Evolutionary conservation across 2,113 vertebrate genomes (phyloP).

Genomic region (Cyprinodon tularosa): DNA sequence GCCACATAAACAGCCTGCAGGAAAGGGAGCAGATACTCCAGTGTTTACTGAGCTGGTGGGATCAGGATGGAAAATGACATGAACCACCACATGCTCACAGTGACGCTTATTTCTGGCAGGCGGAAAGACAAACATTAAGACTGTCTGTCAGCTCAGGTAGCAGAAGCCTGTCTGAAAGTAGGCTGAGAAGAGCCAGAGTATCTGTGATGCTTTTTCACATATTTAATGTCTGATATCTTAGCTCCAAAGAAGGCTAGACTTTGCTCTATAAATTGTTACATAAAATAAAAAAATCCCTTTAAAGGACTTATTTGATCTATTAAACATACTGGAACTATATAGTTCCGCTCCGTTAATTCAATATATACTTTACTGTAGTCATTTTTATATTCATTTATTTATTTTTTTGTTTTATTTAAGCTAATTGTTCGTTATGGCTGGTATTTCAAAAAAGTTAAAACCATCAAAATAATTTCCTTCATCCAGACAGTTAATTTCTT

Average conservation of each 20-base stretch:
- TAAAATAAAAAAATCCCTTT: not conserved
- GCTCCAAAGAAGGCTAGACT: not conserved
- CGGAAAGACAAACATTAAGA: not conserved
- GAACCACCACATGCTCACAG: not conserved
- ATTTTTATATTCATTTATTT: no score
- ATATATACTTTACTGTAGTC: no score
- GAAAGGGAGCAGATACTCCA: not conserved
- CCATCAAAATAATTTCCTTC: no score
- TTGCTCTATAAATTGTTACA: not conserved
- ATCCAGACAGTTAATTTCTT: no score
- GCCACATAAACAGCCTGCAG: slow-evolving; percentile 10
- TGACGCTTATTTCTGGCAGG: not conserved
- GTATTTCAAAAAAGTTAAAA: no score
- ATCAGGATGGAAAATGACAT: slow-evolving; percentile 5
- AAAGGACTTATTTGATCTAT: not conserved
- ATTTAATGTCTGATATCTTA: not conserved
- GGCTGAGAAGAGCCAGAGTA: not conserved
- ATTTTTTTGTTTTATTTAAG: no score
- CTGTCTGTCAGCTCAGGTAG: not conserved
- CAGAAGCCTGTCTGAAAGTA: slow-evolving; percentile 13
- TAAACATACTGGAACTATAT: no score
- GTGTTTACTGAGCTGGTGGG: not conserved
- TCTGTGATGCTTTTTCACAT: not conserved
- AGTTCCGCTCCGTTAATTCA: no score
- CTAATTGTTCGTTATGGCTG: no score